A percentile compares a stretch with the other conserved stretches of the same genome.
Conservation (phyloP, 2,888 invertebrate species). For the Brachyptera risi region DNA sequence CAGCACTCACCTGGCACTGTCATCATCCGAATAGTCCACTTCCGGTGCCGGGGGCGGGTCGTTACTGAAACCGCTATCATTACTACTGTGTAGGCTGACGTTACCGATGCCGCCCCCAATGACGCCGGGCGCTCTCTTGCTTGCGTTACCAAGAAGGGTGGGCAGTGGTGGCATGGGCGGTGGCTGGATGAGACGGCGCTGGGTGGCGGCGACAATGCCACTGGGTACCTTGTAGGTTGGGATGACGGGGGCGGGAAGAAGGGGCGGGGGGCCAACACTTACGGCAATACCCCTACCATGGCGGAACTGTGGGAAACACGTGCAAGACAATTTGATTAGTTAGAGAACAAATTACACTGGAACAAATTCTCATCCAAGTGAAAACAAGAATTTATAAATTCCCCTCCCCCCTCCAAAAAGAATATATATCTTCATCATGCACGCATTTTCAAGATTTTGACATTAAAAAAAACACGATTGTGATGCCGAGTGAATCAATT, state of each 20-base stretch:
- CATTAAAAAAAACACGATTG: too few relatives aligned
- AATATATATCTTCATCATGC: too few relatives aligned
- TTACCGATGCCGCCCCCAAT: constrained; percentile 33
- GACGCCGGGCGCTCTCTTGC: constrained; percentile 23
- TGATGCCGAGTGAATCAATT: too few relatives aligned
- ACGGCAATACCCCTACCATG: constrained; percentile 30
- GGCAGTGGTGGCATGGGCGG: constrained; percentile 32
- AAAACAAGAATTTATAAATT: too few relatives aligned
- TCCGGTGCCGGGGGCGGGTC: constrained; percentile 82
- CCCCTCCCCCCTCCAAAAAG: too few relatives aligned
- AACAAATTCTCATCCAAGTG: too few relatives aligned
- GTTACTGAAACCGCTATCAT: constrained; percentile 89
- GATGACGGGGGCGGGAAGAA: constrained; percentile 66
- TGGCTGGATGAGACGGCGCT: constrained; percentile 23
- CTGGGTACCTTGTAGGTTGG: constrained; percentile 47
- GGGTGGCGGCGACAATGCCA: constrained; percentile 24
- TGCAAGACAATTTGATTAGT: too few relatives aligned
- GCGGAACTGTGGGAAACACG: neutral
- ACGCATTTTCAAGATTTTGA: too few relatives aligned
- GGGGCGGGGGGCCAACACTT: constrained; percentile 66
- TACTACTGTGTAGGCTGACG: constrained; percentile 73
- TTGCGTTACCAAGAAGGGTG: constrained; percentile 23
- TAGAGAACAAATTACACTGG: too few relatives aligned
- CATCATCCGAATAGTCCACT: constrained; percentile 87
- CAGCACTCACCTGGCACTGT: constrained; percentile 66